Base-by-base conservation (phyloP, 2,888 invertebrate genomes). In the Tipula lateralis region DNA sequence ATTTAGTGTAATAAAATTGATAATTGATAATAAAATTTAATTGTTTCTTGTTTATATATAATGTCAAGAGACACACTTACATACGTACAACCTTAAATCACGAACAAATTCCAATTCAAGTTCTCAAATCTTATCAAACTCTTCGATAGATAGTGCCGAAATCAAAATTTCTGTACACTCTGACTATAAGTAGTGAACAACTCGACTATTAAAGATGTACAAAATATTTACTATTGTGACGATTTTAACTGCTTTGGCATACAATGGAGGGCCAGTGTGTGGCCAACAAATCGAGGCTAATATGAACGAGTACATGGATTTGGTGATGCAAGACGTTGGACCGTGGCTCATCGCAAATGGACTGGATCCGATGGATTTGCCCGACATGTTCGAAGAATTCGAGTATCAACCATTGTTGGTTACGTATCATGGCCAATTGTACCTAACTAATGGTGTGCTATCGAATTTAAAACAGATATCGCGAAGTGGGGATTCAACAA, bases 291-390 rank as follows among this genome's bases (percentile, higher is more conserved):
- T 81, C 4, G 81, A 81, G 12, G 84, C 66, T 4, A 84, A 86
- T 29, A 85, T 86, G 34, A 86, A 86, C 84, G 86, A 86, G 0
- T 87, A 87, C 84, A 86, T 86, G 13, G 87, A 88, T 84, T 84
- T 87, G 85, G 85, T 88, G 19, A 85, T 88, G 29, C 84, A 44
- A 13, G 87, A 87, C 39, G 83, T 88, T 9, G 86, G 86, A 29
- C 84, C 85, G 6, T 84, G 87, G 5, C 86, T 88, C 50, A 84
- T 87, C 4, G 84, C 86, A 29, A 66, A 83, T 36, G 87, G 87
- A 1, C 84, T 87, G n/a, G 88, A 88, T 85, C 88, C 88, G 13
- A n/a, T 86, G n/a, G 81, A 86, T 83, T 85, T 88, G 83, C 87
- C 87, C 1, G 87, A 88, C 83, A 85, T 87, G 29, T 34, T 85